phyloP scores from a whole-genome alignment of 2,113 vertebrate species.

The Sebastes schlegelii region DNA sequence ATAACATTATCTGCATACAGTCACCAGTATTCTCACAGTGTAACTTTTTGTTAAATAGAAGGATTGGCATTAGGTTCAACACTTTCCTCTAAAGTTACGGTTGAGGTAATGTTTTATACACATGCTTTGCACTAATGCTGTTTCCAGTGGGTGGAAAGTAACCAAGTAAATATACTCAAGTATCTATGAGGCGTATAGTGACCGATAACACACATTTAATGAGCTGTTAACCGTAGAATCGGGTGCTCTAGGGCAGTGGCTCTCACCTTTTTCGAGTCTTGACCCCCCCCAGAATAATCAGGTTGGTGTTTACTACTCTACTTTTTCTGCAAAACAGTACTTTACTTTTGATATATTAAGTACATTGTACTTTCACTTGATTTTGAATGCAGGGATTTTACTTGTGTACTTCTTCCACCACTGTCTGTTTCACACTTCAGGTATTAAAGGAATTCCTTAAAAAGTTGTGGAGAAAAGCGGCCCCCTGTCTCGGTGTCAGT shows the following conservation, averaged over 20 bases:
- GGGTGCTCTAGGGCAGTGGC: no score
- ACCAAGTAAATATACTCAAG: not conserved
- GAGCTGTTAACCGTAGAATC: no score
- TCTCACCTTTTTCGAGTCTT: no score
- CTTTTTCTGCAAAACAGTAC: no score
- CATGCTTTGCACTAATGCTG: not conserved
- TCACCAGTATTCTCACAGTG: not conserved
- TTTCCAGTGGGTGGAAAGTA: not conserved
- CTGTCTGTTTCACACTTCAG: constrained; percentile 31
- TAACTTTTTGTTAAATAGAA: not conserved
- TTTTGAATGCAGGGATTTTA: not conserved
- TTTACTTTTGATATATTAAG: not conserved
- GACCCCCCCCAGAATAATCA: no score
- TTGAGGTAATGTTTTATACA: not conserved
- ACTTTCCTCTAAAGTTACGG: not conserved
- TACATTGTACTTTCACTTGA: not conserved
- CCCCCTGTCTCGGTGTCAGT: constrained; percentile 57
- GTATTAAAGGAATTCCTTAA: constrained; percentile 37
- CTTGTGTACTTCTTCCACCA: not conserved
- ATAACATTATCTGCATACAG: not conserved
- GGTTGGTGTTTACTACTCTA: no score
- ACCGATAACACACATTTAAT: no score
- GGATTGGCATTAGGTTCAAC: not conserved
- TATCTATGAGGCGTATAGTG: no score
- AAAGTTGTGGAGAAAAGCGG: constrained; percentile 34